These are phyloP conservation scores for Drosophila arizonae DNA, from an alignment of 1,140 invertebrate species.

Conservation along the genomic window DNA sequence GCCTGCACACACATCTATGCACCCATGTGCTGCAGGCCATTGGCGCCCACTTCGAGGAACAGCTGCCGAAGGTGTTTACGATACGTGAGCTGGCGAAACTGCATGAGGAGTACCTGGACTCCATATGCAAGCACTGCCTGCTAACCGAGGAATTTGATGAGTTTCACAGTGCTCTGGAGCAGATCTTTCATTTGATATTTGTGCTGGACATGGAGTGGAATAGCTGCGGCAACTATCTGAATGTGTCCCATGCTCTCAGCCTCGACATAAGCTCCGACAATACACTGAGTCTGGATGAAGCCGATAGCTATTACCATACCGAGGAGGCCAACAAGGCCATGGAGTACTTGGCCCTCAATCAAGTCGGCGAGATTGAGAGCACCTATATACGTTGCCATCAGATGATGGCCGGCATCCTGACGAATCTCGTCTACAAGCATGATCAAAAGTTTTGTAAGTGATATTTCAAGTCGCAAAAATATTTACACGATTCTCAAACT, in stretches of 20 bases:
- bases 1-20: constrained; percentile 71
- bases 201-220: constrained; percentile 67
- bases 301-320: background rate
- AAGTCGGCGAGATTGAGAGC: constrained; percentile 66
- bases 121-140: constrained; percentile 63
- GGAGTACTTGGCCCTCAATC: constrained; percentile 56
- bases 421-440: constrained; percentile 54
- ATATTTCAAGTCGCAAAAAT: background rate
- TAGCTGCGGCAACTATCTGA: constrained; percentile 45
- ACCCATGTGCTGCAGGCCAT: constrained; percentile 58
- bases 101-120: constrained; percentile 58
- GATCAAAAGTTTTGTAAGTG: constrained; percentile 70
- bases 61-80: constrained; percentile 45
- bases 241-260: constrained; percentile 56
- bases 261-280: constrained; percentile 17
- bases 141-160: constrained; percentile 40
- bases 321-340: background rate
- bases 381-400: constrained; percentile 78
- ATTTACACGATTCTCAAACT: background rate
- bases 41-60: constrained; percentile 54
- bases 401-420: constrained; percentile 58
- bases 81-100: constrained; percentile 53
- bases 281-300: constrained; percentile 4
- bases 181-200: constrained; percentile 59
- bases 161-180: constrained; percentile 62